Evolutionary conservation across 2,113 vertebrate genomes (phyloP).

Genomic region (Xenopus borealis): DNA sequence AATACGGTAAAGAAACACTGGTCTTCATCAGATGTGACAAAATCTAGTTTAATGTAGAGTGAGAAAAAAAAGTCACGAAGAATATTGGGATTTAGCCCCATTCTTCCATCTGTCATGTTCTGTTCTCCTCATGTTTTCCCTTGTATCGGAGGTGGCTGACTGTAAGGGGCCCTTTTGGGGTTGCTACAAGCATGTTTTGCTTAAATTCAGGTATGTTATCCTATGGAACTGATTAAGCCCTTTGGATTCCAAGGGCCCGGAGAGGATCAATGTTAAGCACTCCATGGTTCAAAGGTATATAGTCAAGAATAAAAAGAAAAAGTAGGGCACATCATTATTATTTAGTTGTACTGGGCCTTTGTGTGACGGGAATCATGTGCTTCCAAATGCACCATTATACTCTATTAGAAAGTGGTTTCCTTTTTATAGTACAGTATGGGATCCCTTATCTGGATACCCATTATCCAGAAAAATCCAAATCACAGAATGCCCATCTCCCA

Average conservation of each 20-base stretch:
- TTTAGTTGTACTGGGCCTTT: no score
- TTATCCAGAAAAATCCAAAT: no score
- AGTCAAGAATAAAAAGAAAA: background rate
- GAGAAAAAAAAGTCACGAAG: background rate
- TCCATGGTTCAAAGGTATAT: background rate
- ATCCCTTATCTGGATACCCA: no score
- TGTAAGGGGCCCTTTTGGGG: background rate
- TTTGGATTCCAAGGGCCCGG: background rate
- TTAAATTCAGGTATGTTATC: background rate
- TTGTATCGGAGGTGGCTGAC: background rate
- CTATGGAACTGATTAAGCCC: background rate
- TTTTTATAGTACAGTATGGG: no score
- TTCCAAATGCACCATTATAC: no score
- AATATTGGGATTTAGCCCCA: background rate
- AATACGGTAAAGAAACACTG: background rate
- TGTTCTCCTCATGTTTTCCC: no score
- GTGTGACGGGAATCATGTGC: no score
- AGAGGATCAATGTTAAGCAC: background rate
- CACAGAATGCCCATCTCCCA: no score
- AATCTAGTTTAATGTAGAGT: background rate
- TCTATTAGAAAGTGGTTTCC: no score
- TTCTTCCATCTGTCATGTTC: background rate
- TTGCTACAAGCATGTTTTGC: background rate
- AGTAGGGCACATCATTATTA: background rate
- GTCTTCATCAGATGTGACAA: constrained; percentile 12